Percentiles rank a stretch among this genome's conserved stretches.
Evolutionary conservation across 2,888 invertebrate genomes (phyloP).

Genomic region (Tinea trinotella): DNA sequence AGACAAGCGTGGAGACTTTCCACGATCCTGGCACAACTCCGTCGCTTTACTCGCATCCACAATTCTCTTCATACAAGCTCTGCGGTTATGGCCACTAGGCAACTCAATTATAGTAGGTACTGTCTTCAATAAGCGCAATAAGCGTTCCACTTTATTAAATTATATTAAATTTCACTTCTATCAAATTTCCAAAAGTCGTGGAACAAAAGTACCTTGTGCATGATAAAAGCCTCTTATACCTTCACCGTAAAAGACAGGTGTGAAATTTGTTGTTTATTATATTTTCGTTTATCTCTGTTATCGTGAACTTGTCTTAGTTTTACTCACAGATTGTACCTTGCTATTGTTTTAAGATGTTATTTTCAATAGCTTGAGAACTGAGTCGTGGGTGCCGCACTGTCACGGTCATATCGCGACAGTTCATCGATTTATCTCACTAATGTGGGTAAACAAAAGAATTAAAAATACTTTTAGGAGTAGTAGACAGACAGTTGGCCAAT

Average conservation of each 20-base stretch:
- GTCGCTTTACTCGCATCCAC: too few species aligned
- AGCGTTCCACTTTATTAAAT: not conserved
- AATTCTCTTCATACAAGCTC: too few species aligned
- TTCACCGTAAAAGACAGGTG: conserved; percentile 10
- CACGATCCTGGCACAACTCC: too few species aligned
- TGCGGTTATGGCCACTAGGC: too few species aligned
- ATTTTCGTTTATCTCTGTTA: conserved; percentile 2
- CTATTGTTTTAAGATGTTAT: conserved; percentile 4
- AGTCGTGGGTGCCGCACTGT: conserved; percentile 11
- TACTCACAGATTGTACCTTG: not conserved
- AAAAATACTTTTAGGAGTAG: too few species aligned
- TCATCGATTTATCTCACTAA: not conserved
- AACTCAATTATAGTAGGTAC: not conserved
- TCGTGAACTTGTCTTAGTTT: not conserved
- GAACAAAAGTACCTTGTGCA: conserved; percentile 4
- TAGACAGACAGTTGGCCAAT: too few species aligned
- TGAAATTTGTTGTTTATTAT: conserved; percentile 10
- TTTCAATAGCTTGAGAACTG: conserved; percentile 10
- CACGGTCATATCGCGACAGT: conserved; percentile 1
- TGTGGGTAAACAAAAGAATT: too few species aligned
- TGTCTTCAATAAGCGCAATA: not conserved
- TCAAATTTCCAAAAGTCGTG: not conserved
- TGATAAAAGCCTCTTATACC: not conserved
- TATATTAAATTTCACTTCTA: not conserved
- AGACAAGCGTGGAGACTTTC: too few species aligned